Percentiles rank a stretch among this genome's conserved stretches.
Evolutionary conservation across 2,797 vertebrate species (phyloP).

Genomic region (Picus viridis): DNA sequence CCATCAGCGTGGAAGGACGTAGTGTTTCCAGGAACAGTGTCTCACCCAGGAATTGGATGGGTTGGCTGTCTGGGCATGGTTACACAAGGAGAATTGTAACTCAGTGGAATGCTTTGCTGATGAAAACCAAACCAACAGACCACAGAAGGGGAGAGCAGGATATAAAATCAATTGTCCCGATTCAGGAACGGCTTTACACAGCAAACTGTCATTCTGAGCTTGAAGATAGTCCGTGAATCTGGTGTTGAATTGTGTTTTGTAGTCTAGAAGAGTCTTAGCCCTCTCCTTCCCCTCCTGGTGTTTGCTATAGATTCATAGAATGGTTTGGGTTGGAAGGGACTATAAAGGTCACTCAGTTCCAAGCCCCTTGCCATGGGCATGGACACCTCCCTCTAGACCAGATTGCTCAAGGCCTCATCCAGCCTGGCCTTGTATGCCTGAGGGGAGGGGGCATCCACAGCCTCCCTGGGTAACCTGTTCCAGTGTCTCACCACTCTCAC

Average conservation of each 20-base stretch:
- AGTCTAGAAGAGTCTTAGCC: neutral
- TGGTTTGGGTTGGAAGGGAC: too few species aligned
- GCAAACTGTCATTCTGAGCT: neutral
- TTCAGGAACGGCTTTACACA: neutral
- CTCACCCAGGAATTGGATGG: neutral
- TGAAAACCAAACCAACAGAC: neutral
- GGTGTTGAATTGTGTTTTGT: neutral
- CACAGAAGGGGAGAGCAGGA: neutral
- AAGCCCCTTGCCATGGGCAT: too few species aligned
- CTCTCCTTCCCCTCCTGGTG: neutral
- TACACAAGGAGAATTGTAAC: neutral
- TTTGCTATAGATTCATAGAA: neutral
- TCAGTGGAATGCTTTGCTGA: neutral
- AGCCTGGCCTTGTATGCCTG: too few species aligned
- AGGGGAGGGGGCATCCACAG: too few species aligned
- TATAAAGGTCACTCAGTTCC: too few species aligned
- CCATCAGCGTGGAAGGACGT: accelerated
- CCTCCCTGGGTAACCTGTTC: too few species aligned
- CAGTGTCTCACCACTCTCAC: too few species aligned
- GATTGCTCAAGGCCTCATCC: too few species aligned
- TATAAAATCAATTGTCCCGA: neutral
- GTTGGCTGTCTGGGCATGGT: neutral
- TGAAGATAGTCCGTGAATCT: neutral
- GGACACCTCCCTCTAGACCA: too few species aligned
- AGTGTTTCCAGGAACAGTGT: neutral